phyloP scores from a whole-genome alignment of 2,113 vertebrate genomes.

The Brachyistius frenatus region DNA sequence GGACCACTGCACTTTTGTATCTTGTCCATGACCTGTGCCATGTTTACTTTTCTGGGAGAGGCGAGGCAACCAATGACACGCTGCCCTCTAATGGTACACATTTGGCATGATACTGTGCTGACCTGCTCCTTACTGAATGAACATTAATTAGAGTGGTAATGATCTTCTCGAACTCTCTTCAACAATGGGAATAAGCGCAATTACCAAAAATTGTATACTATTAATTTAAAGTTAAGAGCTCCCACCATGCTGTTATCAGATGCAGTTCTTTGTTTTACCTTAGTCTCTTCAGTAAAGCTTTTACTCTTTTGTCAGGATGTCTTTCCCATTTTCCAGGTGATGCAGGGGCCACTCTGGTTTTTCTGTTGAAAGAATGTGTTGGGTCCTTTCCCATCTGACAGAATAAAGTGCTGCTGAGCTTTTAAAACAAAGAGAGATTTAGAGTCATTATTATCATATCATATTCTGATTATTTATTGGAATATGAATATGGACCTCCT shows the following conservation, averaged over 20 bases:
- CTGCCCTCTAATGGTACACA: no score
- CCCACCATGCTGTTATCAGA: neutral
- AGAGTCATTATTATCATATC: neutral
- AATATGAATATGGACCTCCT: no score
- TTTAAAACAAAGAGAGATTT: neutral
- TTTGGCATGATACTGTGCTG: no score
- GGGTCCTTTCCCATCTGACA: slow-evolving; percentile 26
- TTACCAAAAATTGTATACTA: neutral
- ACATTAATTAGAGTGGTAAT: no score
- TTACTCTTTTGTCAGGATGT: slow-evolving; percentile 15
- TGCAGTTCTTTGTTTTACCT: slow-evolving; percentile 48
- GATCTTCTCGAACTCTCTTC: neutral
- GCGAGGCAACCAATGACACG: no score
- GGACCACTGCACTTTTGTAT: no score
- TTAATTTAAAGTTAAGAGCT: neutral
- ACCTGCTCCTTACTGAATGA: neutral
- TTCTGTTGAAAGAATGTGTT: neutral
- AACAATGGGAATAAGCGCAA: neutral
- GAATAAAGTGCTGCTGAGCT: slow-evolving; percentile 20
- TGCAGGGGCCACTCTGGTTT: neutral
- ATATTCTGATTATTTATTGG: neutral
- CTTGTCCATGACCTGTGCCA: no score
- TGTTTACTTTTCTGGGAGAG: no score
- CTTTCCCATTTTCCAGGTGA: slow-evolving; percentile 12
- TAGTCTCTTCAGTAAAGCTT: slow-evolving; percentile 46